These are phyloP conservation scores for Scaptomyza graminum DNA, from an alignment of 1,140 invertebrate genomes.

Conservation along the genomic window DNA sequence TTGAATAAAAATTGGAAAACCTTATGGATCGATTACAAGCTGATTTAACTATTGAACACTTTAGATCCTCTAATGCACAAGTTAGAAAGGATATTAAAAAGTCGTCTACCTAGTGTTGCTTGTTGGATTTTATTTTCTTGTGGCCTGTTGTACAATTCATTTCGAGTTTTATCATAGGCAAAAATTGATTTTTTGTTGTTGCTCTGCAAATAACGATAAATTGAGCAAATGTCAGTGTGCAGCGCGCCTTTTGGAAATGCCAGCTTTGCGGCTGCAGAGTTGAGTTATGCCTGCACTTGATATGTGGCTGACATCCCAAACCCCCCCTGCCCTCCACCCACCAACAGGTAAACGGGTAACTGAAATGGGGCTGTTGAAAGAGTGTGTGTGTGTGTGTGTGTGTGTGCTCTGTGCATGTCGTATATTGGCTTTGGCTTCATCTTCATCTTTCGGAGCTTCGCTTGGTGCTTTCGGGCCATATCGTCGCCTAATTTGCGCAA, in stretches of 20 bases:
- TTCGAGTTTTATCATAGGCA: conserved; percentile 67
- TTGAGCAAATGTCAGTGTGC: conserved; percentile 75
- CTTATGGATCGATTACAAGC: too few species aligned
- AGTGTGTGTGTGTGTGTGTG: neutral
- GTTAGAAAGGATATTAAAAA: conserved; percentile 16
- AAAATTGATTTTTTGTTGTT: conserved; percentile 75
- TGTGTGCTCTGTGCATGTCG: neutral
- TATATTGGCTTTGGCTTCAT: conserved; percentile 30
- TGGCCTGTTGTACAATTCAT: conserved; percentile 27
- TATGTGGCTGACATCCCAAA: conserved; percentile 58
- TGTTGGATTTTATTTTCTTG: conserved; percentile 25
- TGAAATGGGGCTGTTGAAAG: neutral
- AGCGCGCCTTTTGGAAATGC: conserved; percentile 10
- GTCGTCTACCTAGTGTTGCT: neutral
- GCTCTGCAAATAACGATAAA: conserved; percentile 76
- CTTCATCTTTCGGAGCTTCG: conserved; percentile 21
- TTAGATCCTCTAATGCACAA: too few species aligned
- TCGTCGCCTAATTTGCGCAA: conserved; percentile 77
- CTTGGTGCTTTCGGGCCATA: conserved; percentile 55
- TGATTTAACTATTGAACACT: too few species aligned
- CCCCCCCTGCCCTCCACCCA: conserved; percentile 9
- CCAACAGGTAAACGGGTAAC: conserved; percentile 23
- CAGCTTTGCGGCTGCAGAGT: conserved; percentile 39
- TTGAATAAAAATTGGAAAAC: too few species aligned
- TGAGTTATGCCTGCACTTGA: conserved; percentile 74